Conservation (phyloP, 1,140 invertebrate genomes). For the Acyrthosiphon pisum region DNA sequence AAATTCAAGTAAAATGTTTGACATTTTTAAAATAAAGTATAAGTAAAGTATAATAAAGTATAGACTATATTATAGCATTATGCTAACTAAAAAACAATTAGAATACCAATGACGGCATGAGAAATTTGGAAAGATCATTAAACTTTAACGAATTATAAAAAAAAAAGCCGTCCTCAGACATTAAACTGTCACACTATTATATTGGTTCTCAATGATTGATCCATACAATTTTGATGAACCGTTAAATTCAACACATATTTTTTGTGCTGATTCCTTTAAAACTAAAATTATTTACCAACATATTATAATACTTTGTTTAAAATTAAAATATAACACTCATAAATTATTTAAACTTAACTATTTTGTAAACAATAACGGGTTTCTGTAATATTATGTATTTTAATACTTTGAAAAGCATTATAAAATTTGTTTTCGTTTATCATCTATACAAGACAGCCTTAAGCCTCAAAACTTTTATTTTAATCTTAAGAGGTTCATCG, state of each 20-base stretch:
- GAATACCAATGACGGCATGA: background rate
- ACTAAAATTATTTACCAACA: background rate
- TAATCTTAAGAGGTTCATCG: slow-evolving; percentile 19
- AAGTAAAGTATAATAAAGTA: too few species aligned
- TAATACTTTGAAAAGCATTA: slow-evolving; percentile 1
- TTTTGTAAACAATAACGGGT: background rate
- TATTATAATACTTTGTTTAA: background rate
- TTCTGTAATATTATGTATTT: background rate
- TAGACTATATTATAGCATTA: background rate
- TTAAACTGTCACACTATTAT: background rate
- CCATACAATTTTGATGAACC: background rate
- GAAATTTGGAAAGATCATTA: background rate
- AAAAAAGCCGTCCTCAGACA: background rate
- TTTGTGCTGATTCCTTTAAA: background rate
- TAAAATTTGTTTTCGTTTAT: slow-evolving; percentile 4
- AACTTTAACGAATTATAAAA: background rate
- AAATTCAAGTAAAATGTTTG: too few species aligned
- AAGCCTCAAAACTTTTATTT: slow-evolving; percentile 18
- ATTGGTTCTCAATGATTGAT: background rate
- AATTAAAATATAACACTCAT: background rate
- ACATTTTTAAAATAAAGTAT: background rate
- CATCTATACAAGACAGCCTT: background rate
- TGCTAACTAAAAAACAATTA: background rate
- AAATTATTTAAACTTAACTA: slow-evolving; percentile 6
- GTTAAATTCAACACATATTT: slow-evolving; percentile 3